Evolutionary conservation across 2,888 invertebrate genomes (phyloP).

Genomic region (Allacma fusca): DNA sequence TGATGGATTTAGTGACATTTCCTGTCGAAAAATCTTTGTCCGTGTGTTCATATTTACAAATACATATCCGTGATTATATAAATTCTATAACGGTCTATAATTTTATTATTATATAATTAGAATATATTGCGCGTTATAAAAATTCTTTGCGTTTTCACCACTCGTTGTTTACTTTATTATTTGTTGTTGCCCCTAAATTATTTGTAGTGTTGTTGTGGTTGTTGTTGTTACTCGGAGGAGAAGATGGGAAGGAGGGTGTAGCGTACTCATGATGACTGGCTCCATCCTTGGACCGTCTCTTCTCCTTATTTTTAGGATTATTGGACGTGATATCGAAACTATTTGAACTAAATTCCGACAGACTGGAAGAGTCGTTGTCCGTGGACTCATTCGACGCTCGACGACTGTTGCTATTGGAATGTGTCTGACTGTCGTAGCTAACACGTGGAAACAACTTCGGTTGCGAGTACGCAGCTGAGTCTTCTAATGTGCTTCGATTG

Average conservation of each 20-base stretch:
- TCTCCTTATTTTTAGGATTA: neutral
- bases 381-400: slow-evolving; percentile 39
- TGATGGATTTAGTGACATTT: no score
- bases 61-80: no score
- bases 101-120: no score
- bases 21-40: no score
- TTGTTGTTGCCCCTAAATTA: neutral
- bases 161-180: neutral
- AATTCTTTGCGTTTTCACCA: neutral
- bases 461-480: no score
- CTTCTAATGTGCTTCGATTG: no score
- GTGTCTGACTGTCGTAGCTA: slow-evolving; percentile 31
- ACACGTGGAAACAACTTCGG: slow-evolving; percentile 28
- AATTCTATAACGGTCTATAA: no score
- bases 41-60: no score
- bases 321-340: slow-evolving; percentile 12
- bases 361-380: slow-evolving; percentile 27
- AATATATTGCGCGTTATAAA: no score
- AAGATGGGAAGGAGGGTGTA: neutral
- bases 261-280: no score
- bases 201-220: slow-evolving; percentile 4
- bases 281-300: neutral
- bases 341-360: slow-evolving; percentile 38
- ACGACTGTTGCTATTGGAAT: slow-evolving; percentile 35
- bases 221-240: no score